phyloP scores from a whole-genome alignment of 2,888 invertebrate species.

The Euclidia mi region DNA sequence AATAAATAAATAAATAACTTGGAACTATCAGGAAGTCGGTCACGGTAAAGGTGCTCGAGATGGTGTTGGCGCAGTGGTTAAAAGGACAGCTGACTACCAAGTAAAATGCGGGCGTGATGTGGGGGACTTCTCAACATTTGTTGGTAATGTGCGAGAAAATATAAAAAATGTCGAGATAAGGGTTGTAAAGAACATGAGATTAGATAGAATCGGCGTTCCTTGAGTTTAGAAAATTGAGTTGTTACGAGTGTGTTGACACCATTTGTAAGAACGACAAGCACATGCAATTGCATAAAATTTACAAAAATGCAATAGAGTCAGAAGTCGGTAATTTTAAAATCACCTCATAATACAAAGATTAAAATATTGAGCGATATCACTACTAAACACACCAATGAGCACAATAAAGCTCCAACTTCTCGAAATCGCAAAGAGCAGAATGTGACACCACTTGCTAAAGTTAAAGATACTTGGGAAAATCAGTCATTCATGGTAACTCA shows the following conservation, averaged over 20 bases:
- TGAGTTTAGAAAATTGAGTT: slow-evolving; percentile 16
- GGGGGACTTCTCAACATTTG: slow-evolving; percentile 17
- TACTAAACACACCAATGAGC: no score
- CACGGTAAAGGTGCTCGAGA: slow-evolving; percentile 67
- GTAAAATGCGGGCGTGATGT: slow-evolving; percentile 27
- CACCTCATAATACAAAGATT: no score
- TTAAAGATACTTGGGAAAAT: no score
- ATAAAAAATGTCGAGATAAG: slow-evolving; percentile 19
- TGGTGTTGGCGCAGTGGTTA: slow-evolving; percentile 61
- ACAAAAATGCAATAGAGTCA: no score
- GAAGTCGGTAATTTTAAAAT: no score
- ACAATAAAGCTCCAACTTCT: no score
- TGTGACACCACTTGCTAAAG: no score
- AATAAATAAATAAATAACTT: no score
- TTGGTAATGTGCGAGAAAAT: slow-evolving; percentile 11
- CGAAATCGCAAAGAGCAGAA: no score
- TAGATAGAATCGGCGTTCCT: slow-evolving; percentile 11
- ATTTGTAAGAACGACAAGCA: slow-evolving; percentile 18
- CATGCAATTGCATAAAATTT: not conserved
- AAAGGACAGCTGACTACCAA: slow-evolving; percentile 54
- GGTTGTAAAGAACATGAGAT: slow-evolving; percentile 21
- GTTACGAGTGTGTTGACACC: slow-evolving; percentile 14
- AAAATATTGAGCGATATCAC: no score
- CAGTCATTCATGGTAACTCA: no score
- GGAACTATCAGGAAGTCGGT: slow-evolving; percentile 62